Base-by-base conservation (phyloP, 2,888 invertebrate genomes). In the Lampropteryx suffumata region DNA sequence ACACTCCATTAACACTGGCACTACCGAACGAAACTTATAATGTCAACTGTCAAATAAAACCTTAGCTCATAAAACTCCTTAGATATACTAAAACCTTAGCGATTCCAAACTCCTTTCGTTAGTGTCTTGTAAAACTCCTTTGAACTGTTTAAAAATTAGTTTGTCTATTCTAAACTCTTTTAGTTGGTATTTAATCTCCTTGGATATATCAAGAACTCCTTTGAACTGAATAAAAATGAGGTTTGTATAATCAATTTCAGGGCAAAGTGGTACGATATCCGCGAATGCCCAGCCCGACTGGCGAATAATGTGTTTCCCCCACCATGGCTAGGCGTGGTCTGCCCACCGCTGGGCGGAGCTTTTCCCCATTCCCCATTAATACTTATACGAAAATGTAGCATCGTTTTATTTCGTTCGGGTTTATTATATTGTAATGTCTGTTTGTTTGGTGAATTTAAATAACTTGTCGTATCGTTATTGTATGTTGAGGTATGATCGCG, bases 371-470 rank as follows among this genome's bases (percentile, higher is more conserved):
- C 61, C 73, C 74, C 71, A 79, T 80, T 77, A n/a, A 77, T 75
- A 75, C 76, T 67, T n/a, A n/a, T 65, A 63, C 64, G 59, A 62
- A 66, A 66, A 67, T 68, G 50, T 52, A 32, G 47, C 69, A 64
- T 69, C 65, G 68, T 79, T 78, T 78, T 79, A 74, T 83, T 82
- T 79, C 69, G 69, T 61, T 68, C 67, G 67, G 55, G 62, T 82
- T 83, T 86, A 85, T 85, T 84, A 84, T 84, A 86, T 79, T 85
- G 84, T 85, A 80, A 77, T 79, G 79, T 78, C 62, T 75, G 76
- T 73, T 76, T 79, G 82, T 81, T 76, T 76, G 79, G 76, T 68
- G 73, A 66, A 80, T 82, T 80, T 81, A 78, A 80, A 81, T 81
- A 78, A 74, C 66, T 69, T 48, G 58, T 53, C 50, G 72, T 72